These are phyloP conservation scores for Streptopelia turtur DNA, from an alignment of 2,797 vertebrate species.

Conservation along the genomic window DNA sequence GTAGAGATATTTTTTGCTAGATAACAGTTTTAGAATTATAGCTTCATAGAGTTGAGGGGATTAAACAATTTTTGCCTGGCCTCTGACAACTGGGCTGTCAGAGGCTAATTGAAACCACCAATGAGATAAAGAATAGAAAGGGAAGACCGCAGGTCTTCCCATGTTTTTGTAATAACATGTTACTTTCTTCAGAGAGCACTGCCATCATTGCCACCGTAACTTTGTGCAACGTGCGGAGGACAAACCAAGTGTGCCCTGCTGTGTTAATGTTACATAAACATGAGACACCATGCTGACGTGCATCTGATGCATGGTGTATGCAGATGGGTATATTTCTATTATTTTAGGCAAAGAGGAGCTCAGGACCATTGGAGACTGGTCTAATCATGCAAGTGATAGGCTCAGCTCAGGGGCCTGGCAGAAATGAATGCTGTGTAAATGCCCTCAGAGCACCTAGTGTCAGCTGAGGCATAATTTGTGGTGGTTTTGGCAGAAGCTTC, in stretches of 20 bases:
- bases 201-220: not conserved
- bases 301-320: not conserved
- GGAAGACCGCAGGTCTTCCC: not conserved
- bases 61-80: slow-evolving; percentile 54
- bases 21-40: not conserved
- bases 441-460: not conserved
- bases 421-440: not conserved
- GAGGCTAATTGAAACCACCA: slow-evolving; percentile 53
- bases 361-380: not conserved
- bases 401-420: not conserved
- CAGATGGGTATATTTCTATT: not conserved
- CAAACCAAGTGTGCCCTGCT: not conserved
- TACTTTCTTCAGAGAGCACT: slow-evolving; percentile 27
- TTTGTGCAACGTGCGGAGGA: not conserved
- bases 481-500: not conserved
- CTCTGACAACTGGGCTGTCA: slow-evolving; percentile 8
- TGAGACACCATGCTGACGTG: not conserved
- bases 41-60: slow-evolving; percentile 21
- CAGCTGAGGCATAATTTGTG: not conserved
- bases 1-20: not conserved
- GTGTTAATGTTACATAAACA: not conserved
- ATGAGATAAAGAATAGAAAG: slow-evolving; percentile 23
- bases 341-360: not conserved
- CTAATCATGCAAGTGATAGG: not conserved
- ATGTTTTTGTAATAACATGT: slow-evolving; percentile 14